Percentiles rank a stretch among this genome's conserved stretches.
These are phyloP conservation scores for Pemphredon lugubris DNA, from an alignment of 2,888 invertebrate genomes.

Conservation along the genomic window DNA sequence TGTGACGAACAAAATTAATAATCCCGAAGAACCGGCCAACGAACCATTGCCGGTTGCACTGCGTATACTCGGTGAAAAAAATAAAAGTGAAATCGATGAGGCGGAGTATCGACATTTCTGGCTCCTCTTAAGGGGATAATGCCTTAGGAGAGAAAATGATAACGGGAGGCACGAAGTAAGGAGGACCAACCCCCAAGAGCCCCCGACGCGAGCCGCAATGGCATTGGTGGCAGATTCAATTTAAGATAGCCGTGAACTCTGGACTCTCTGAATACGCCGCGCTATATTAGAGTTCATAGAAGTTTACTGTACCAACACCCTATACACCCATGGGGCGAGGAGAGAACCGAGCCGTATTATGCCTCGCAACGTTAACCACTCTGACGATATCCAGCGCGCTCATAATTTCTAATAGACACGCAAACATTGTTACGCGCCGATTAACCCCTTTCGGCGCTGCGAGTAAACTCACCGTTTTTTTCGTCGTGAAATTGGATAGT, in stretches of 20 bases:
- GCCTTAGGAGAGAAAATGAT: constrained; percentile 56
- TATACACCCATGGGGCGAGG: constrained; percentile 46
- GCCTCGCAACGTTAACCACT: constrained; percentile 50
- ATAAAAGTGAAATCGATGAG: too few species aligned
- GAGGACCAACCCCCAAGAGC: constrained; percentile 54
- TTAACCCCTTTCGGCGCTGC: constrained; percentile 12
- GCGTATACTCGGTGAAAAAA: too few species aligned
- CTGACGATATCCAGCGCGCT: constrained; percentile 48
- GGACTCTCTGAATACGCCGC: constrained; percentile 65
- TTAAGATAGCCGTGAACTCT: constrained; percentile 73
- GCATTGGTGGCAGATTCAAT: constrained; percentile 75
- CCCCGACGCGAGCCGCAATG: constrained; percentile 62
- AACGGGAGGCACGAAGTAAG: constrained; percentile 62
- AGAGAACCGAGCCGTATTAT: constrained; percentile 50
- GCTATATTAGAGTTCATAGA: constrained; percentile 69
- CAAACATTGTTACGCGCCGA: constrained; percentile 44
- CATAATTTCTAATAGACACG: constrained; percentile 54
- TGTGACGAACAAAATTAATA: too few species aligned
- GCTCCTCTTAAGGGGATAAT: constrained; percentile 44
- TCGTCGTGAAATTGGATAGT: too few species aligned
- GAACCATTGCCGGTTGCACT: too few species aligned
- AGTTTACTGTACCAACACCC: constrained; percentile 64
- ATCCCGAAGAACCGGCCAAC: too few species aligned
- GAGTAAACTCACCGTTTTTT: too few species aligned
- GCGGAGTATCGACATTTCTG: too few species aligned